Evolutionary conservation across 2,113 vertebrate species (phyloP).

Genomic region (Sceloporus tristichus): DNA sequence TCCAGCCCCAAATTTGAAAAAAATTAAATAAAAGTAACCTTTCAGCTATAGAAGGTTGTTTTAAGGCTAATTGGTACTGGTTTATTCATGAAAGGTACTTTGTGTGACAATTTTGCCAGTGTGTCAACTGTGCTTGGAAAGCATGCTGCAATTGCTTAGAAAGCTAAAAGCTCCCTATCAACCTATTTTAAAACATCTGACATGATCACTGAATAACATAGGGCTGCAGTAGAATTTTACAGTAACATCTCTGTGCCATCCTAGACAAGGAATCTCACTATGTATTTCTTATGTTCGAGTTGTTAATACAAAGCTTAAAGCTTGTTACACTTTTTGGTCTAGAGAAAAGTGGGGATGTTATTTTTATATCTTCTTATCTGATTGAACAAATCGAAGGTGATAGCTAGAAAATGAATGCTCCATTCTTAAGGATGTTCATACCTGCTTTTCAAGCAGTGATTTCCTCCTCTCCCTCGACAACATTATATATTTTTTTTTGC

Average conservation of each 20-base stretch:
- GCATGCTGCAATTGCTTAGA: constrained; percentile 59
- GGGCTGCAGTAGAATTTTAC: constrained; percentile 51
- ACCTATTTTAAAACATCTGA: constrained; percentile 57
- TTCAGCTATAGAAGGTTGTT: constrained; percentile 66
- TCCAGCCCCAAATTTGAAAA: constrained; percentile 37
- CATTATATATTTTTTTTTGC: neutral
- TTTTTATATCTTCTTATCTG: neutral
- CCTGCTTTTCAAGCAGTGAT: neutral
- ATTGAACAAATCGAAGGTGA: constrained; percentile 43
- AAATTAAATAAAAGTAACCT: constrained; percentile 68
- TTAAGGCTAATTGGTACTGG: constrained; percentile 70
- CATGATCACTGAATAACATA: constrained; percentile 38
- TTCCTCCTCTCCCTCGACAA: neutral
- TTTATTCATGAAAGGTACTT: constrained; percentile 55
- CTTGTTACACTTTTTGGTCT: constrained; percentile 30
- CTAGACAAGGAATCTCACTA: constrained; percentile 45
- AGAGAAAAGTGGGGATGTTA: constrained; percentile 30
- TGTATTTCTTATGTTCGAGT: constrained; percentile 37
- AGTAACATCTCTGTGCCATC: constrained; percentile 51
- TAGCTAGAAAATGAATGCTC: constrained; percentile 31
- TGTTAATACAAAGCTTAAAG: constrained; percentile 29
- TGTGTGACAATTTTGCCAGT: constrained; percentile 61
- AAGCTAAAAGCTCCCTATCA: constrained; percentile 51
- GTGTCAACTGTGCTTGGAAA: constrained; percentile 70
- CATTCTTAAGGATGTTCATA: neutral